Conservation (phyloP, 1,140 invertebrate species). For the Parapsyche elsis region DNA sequence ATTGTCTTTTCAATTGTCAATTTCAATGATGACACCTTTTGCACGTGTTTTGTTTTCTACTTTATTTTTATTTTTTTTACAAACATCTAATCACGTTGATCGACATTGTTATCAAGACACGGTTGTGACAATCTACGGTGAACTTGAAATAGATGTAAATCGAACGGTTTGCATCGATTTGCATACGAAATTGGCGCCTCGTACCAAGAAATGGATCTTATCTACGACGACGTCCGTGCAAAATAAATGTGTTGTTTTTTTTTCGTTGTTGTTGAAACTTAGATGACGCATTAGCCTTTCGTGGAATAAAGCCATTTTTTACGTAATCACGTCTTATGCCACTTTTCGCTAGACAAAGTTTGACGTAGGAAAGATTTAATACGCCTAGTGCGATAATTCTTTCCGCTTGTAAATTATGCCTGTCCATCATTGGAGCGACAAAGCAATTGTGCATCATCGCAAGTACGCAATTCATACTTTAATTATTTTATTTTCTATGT, state of each 20-base stretch:
- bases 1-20: too few relatives aligned
- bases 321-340: not conserved
- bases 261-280: not conserved
- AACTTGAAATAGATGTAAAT: constrained; percentile 20
- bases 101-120: not conserved
- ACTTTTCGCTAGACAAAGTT: not conserved
- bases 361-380: not conserved
- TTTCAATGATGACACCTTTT: too few relatives aligned
- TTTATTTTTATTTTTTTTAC: not conserved
- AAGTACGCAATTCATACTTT: too few relatives aligned
- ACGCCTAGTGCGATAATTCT: not conserved
- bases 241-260: not conserved
- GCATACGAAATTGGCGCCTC: constrained; percentile 9
- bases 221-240: too few relatives aligned
- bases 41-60: not conserved
- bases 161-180: not conserved
- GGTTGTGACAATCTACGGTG: not conserved
- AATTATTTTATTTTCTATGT: too few relatives aligned
- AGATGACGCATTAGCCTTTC: too few relatives aligned
- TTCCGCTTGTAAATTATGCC: not conserved
- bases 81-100: not conserved
- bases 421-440: not conserved
- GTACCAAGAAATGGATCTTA: not conserved
- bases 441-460: too few relatives aligned
- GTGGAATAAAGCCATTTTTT: not conserved